phyloP scores from a whole-genome alignment of 2,113 vertebrate genomes.

The Physeter macrocephalus region DNA sequence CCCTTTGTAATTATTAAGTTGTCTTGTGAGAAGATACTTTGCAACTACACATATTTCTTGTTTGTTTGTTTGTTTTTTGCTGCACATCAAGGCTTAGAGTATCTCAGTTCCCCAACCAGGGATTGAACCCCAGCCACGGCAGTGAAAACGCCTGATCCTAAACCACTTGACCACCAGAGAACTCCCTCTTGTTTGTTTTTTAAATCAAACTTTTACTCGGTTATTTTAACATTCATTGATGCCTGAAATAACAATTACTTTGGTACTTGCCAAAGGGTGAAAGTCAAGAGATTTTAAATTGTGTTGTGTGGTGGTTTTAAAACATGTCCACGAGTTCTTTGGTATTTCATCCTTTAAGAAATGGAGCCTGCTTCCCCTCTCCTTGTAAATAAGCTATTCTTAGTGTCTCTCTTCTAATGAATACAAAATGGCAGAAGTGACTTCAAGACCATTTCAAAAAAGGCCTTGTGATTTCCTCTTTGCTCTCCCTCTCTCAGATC shows the following conservation, averaged over 20 bases:
- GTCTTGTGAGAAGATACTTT: not conserved
- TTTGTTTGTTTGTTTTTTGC: not conserved
- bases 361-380: not conserved
- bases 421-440: not conserved
- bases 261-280: constrained; percentile 7
- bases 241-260: not conserved
- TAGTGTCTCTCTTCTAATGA: not conserved
- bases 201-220: not conserved
- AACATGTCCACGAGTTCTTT: not conserved
- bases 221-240: not conserved
- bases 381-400: not conserved
- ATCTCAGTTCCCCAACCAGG: not conserved
- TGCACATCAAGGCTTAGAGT: not conserved
- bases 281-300: not conserved
- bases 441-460: not conserved
- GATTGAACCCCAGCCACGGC: not conserved
- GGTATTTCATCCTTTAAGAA: not conserved
- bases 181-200: not conserved
- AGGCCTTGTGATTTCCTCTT: not conserved
- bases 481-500: not conserved
- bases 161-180: not conserved
- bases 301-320: not conserved
- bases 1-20: not conserved
- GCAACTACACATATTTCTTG: not conserved
- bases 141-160: not conserved